phyloP scores from a whole-genome alignment of 2,113 vertebrate species.

The Chaetura pelagica region DNA sequence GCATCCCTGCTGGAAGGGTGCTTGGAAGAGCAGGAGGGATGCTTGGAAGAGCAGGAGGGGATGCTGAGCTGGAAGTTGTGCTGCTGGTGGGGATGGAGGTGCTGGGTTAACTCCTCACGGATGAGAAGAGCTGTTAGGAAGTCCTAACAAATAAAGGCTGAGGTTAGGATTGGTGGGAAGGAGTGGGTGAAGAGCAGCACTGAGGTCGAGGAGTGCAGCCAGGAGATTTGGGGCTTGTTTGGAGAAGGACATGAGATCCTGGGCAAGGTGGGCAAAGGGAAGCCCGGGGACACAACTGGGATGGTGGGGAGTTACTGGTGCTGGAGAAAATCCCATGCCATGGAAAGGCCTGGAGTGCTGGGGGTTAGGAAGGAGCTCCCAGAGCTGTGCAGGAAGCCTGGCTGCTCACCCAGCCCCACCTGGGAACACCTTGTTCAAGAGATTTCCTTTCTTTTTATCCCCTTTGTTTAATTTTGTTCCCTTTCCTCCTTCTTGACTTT shows the following conservation, averaged over 20 bases:
- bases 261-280: background rate
- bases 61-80: background rate
- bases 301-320: background rate
- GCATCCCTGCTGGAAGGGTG: background rate
- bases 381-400: background rate
- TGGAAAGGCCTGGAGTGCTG: background rate
- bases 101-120: background rate
- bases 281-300: rapidly evolving
- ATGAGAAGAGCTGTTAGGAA: background rate
- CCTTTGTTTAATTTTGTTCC: background rate
- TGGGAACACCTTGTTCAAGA: background rate
- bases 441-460: background rate
- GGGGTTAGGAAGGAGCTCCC: background rate
- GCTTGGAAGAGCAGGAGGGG: background rate
- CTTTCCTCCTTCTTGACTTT: background rate
- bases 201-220: background rate
- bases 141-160: background rate
- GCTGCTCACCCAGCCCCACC: background rate
- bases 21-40: background rate
- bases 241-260: background rate
- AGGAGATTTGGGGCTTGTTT: background rate
- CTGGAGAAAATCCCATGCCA: background rate
- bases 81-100: background rate
- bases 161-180: background rate
- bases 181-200: background rate